Evolutionary conservation across 2,113 vertebrate genomes (phyloP).

Genomic region (Rynchops niger): DNA sequence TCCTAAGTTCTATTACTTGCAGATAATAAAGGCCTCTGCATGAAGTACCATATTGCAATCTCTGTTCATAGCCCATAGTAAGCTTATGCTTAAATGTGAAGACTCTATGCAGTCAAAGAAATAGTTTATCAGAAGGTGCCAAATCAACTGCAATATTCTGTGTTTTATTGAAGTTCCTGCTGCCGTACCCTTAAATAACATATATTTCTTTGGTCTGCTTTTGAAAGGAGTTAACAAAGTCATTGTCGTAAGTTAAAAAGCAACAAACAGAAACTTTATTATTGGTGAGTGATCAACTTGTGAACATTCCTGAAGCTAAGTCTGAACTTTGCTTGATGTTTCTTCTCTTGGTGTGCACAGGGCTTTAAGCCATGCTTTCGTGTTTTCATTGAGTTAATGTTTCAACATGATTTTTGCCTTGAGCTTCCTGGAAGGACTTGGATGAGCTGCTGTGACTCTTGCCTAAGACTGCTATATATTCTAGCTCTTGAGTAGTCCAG

Average conservation of each 20-base stretch:
- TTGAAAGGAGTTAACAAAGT: background rate
- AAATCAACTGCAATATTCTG: background rate
- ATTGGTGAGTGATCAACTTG: background rate
- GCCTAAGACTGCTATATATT: background rate
- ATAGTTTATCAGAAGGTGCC: background rate
- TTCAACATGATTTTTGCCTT: background rate
- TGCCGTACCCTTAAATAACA: background rate
- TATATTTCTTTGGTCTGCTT: background rate
- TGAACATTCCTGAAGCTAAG: background rate
- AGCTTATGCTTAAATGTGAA: background rate
- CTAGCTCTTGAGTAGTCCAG: background rate
- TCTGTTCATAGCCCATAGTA: background rate
- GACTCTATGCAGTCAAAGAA: background rate
- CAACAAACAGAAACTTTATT: background rate
- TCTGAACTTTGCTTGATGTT: background rate
- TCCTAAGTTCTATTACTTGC: background rate
- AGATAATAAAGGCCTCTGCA: background rate
- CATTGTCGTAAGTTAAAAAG: background rate
- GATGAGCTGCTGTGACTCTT: background rate
- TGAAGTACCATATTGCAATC: background rate
- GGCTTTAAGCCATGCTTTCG: background rate
- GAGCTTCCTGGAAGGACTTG: background rate
- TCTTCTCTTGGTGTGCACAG: too few relatives aligned
- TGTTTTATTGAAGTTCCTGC: background rate
- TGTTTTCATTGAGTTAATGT: background rate